Percentiles rank a stretch among this genome's conserved stretches.
Conservation (phyloP, 2,113 vertebrate species). For the Prochilodus magdalenae region DNA sequence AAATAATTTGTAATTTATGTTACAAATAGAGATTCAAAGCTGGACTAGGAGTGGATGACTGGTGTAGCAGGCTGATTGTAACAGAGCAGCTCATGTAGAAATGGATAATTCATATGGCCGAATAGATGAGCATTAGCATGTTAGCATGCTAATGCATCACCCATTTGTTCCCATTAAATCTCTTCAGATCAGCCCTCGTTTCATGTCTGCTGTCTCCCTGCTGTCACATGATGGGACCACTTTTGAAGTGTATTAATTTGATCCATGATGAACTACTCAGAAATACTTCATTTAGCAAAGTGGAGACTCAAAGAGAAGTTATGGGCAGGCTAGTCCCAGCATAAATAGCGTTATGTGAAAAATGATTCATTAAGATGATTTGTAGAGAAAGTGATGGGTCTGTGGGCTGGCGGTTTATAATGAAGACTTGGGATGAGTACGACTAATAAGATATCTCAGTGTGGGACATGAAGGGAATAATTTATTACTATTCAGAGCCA, state of each 20-base stretch:
- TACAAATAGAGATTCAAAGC: neutral
- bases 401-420: neutral
- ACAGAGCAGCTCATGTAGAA: neutral
- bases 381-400: neutral
- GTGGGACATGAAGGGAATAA: constrained; percentile 8
- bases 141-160: neutral
- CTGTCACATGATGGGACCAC: neutral
- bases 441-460: constrained; percentile 18
- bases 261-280: neutral
- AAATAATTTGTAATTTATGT: no score
- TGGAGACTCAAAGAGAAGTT: neutral
- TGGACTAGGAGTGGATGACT: neutral
- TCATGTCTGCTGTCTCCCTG: neutral
- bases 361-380: constrained; percentile 9
- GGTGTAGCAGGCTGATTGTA: neutral
- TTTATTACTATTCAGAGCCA: neutral
- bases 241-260: constrained; percentile 1
- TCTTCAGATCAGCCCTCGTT: neutral
- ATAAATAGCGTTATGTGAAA: neutral
- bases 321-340: neutral
- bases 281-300: neutral
- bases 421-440: neutral
- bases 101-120: neutral
- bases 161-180: constrained; percentile 12
- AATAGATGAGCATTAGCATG: neutral